Percentiles rank a stretch among this genome's conserved stretches.
phyloP scores from a whole-genome alignment of 2,113 vertebrate species.

The Rana temporaria region DNA sequence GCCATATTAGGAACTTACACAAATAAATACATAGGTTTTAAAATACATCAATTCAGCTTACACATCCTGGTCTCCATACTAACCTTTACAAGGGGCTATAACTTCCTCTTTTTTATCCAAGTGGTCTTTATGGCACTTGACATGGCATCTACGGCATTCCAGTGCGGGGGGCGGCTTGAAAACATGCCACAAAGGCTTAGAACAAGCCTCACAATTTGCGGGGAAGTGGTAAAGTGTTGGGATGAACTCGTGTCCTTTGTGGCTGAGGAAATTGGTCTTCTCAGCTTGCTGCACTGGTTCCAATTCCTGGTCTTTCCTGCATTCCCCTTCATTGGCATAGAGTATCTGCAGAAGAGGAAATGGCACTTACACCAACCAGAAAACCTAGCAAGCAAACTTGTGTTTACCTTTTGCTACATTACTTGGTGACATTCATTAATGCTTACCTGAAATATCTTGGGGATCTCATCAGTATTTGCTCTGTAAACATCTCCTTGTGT shows the following conservation, averaged over 20 bases:
- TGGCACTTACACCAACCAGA: not conserved
- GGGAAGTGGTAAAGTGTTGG: constrained; percentile 98
- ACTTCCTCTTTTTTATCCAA: constrained; percentile 97
- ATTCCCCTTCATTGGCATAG: constrained; percentile 98
- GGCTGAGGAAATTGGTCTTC: constrained; percentile 92
- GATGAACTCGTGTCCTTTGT: constrained; percentile 99
- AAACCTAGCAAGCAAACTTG: not conserved
- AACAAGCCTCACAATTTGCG: constrained; percentile 96
- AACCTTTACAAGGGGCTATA: constrained; percentile 98
- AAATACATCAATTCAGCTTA: not conserved
- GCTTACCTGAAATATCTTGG: constrained; percentile 97
- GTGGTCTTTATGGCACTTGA: constrained; percentile 98
- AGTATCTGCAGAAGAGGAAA: constrained; percentile 80
- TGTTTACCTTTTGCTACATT: not conserved
- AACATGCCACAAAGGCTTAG: constrained; percentile 98
- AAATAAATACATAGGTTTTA: no score
- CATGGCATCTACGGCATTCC: constrained; percentile 95
- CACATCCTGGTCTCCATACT: not conserved
- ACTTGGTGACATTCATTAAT: not conserved
- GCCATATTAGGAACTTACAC: no score
- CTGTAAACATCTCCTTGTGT: constrained; percentile 98
- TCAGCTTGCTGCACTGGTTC: constrained; percentile 89
- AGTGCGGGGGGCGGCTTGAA: constrained; percentile 96
- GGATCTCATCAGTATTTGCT: constrained; percentile 97
- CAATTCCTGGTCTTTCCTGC: constrained; percentile 91